Percentiles rank a stretch among this genome's conserved stretches.
Evolutionary conservation across 2,797 vertebrate species (phyloP).

Genomic region (Zalophus californianus): DNA sequence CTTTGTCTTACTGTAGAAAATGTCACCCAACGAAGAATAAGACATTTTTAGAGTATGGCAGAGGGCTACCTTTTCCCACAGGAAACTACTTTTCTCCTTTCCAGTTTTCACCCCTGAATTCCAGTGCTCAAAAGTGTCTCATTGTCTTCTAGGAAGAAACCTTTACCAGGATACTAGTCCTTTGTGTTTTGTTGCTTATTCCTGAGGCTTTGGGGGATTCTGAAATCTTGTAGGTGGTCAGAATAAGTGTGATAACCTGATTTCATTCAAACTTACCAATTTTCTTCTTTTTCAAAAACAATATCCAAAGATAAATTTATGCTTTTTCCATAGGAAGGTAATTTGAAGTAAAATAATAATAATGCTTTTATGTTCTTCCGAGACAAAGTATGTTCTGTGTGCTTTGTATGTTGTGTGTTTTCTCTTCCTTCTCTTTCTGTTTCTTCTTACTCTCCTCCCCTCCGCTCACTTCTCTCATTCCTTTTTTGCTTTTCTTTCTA

Average conservation of each 20-base stretch:
- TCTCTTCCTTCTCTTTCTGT: neutral
- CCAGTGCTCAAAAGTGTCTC: neutral
- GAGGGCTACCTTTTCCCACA: neutral
- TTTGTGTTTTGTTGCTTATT: neutral
- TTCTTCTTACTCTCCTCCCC: neutral
- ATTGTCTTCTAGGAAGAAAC: neutral
- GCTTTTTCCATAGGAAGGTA: neutral
- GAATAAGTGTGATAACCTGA: neutral
- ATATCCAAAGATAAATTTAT: neutral
- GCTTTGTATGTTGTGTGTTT: neutral
- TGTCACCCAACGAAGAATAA: neutral
- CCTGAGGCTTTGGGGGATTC: neutral
- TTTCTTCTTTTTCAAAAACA: neutral
- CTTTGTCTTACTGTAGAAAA: neutral
- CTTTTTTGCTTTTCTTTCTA: neutral
- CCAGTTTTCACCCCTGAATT: neutral
- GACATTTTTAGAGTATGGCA: neutral
- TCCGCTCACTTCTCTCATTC: neutral
- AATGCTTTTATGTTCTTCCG: neutral
- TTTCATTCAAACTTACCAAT: neutral
- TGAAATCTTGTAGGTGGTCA: neutral
- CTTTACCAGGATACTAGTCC: neutral
- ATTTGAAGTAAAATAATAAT: slow-evolving; percentile 14
- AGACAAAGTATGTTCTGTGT: neutral
- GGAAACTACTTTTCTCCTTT: neutral